Percentiles rank a stretch among this genome's conserved stretches.
These are phyloP conservation scores for Leptinotarsa rubiginosa DNA, from an alignment of 2,888 invertebrate genomes.

Conservation along the genomic window DNA sequence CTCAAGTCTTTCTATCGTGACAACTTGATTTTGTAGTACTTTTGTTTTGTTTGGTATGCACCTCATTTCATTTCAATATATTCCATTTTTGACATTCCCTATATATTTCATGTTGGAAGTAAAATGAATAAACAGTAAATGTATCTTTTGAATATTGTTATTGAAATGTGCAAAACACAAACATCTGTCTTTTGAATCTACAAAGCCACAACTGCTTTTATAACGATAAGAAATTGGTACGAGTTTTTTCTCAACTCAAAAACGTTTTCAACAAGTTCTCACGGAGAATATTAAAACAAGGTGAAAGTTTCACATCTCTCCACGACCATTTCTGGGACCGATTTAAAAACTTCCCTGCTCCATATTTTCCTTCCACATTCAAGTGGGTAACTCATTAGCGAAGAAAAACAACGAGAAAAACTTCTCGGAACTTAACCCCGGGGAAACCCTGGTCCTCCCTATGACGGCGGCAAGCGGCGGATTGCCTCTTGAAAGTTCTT, in stretches of 20 bases:
- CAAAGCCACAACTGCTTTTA: no score
- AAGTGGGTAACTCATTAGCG: constrained; percentile 18
- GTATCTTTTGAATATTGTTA: no score
- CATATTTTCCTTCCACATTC: constrained; percentile 15
- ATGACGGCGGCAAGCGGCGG: background rate
- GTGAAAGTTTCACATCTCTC: background rate
- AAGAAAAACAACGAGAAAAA: constrained; percentile 16
- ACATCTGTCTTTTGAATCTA: no score
- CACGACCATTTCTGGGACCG: background rate
- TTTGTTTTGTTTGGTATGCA: no score
- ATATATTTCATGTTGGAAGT: no score
- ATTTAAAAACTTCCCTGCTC: background rate
- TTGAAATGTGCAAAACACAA: no score
- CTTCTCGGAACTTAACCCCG: background rate
- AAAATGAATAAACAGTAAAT: no score
- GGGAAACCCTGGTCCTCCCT: background rate
- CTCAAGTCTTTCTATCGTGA: no score
- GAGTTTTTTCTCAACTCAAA: background rate
- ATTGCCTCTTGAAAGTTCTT: constrained; percentile 31
- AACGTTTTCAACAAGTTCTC: background rate
- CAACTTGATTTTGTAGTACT: no score
- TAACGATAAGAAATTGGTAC: no score
- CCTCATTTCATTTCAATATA: no score
- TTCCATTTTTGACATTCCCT: no score
- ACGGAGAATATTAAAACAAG: background rate